Evolutionary conservation across 37 sponge, comb jelly and placozoan genomes (phyloP).

Genomic region (Corticium candelabrum): DNA sequence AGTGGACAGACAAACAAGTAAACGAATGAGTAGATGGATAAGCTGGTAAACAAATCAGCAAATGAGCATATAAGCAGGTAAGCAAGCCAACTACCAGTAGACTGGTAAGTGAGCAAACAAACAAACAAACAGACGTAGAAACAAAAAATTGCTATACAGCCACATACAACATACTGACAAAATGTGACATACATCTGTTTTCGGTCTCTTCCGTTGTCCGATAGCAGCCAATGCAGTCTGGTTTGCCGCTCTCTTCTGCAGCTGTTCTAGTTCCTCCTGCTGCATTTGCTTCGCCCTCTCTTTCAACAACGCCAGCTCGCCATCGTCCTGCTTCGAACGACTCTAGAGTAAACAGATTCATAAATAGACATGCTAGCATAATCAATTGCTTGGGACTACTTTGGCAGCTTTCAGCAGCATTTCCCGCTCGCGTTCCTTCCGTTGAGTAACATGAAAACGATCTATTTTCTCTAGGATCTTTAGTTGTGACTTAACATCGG

Average conservation of each 20-base stretch:
- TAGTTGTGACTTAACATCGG: neutral
- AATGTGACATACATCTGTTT: too few species aligned
- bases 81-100: too few species aligned
- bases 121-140: too few species aligned
- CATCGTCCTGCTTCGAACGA: neutral
- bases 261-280: neutral
- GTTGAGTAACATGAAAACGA: neutral
- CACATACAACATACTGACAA: too few species aligned
- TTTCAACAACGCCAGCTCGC: neutral
- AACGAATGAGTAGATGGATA: too few species aligned
- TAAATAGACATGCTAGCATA: neutral
- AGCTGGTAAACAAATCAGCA: too few species aligned
- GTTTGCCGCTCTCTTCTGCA: conserved; percentile 1
- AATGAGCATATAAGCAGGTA: too few species aligned
- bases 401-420: neutral
- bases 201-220: neutral
- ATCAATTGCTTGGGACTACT: too few species aligned
- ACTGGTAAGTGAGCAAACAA: too few species aligned
- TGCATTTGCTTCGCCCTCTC: conserved; percentile 1
- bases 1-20: too few species aligned
- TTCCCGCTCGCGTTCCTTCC: neutral
- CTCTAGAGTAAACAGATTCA: too few species aligned
- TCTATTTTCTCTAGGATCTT: neutral
- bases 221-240: neutral
- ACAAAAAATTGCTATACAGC: too few species aligned